Conservation (phyloP, 2,113 vertebrate genomes). For the Semicossyphus pulcher region DNA sequence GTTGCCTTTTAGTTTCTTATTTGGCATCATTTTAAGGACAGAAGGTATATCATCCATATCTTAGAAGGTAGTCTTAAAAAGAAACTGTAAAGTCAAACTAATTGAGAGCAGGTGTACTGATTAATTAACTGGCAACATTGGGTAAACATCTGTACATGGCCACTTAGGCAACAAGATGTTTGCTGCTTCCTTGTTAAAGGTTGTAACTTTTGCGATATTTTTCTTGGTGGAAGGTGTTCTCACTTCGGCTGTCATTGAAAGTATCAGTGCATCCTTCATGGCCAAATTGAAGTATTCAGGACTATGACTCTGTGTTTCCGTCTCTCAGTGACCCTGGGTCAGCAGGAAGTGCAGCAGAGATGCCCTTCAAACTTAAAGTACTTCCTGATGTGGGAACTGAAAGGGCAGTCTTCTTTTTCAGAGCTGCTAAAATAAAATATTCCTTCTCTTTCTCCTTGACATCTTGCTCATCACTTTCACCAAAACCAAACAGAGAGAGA, state of each 20-base stretch:
- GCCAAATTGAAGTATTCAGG: background rate
- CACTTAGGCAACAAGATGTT: background rate
- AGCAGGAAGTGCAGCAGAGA: conserved; percentile 20
- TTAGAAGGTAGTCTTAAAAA: background rate
- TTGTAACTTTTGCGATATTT: background rate
- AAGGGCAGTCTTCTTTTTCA: conserved; percentile 25
- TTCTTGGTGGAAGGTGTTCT: background rate
- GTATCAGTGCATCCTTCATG: background rate
- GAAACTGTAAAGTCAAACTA: background rate
- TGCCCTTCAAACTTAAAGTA: conserved; percentile 22
- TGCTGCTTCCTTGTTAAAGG: background rate
- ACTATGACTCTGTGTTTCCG: background rate
- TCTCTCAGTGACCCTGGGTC: conserved; percentile 1
- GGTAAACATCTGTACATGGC: no score
- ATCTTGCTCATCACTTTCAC: conserved; percentile 25
- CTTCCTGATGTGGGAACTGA: conserved; percentile 18
- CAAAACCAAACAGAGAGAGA: background rate
- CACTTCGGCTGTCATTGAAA: background rate
- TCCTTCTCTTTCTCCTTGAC: conserved; percentile 20
- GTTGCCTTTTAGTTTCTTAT: no score
- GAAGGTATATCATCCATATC: no score
- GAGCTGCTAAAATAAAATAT: conserved; percentile 17
- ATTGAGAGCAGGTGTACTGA: background rate
- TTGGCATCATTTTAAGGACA: no score
- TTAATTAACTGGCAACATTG: background rate